phyloP scores from a whole-genome alignment of 2,888 invertebrate genomes.

The Uropetala carovei region DNA sequence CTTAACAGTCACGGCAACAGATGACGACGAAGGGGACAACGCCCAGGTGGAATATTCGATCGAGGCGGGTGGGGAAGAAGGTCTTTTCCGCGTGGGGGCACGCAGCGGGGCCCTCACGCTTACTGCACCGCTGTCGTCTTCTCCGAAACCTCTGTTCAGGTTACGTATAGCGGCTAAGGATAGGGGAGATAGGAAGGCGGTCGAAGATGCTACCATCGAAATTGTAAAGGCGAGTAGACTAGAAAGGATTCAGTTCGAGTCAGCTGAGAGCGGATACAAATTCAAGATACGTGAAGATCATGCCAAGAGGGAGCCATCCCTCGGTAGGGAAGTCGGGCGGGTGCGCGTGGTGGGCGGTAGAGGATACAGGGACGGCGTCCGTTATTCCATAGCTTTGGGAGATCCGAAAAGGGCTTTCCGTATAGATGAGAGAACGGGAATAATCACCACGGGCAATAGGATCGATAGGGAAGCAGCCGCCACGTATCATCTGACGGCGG shows the following conservation, averaged over 20 bases:
- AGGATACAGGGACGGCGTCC: conserved; percentile 74
- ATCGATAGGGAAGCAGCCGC: conserved; percentile 90
- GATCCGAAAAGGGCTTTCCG: conserved; percentile 87
- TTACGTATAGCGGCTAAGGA: conserved; percentile 89
- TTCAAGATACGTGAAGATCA: conserved; percentile 91
- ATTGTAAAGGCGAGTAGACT: conserved; percentile 85
- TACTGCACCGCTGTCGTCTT: conserved; percentile 81
- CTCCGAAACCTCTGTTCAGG: conserved; percentile 83
- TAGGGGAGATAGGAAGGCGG: conserved; percentile 85
- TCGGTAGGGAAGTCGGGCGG: conserved; percentile 86
- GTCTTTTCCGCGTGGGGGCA: conserved; percentile 87
- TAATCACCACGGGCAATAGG: conserved; percentile 85
- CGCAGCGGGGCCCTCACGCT: conserved; percentile 86
- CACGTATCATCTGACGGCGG: conserved; percentile 86
- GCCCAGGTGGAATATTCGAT: conserved; percentile 87
- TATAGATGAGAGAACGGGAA: conserved; percentile 87
- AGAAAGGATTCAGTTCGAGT: conserved; percentile 86
- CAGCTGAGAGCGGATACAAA: conserved; percentile 83
- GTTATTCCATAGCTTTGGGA: conserved; percentile 88
- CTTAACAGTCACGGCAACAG: conserved; percentile 87
- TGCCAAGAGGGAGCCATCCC: conserved; percentile 78
- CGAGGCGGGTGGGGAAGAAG: conserved; percentile 85
- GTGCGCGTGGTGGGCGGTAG: conserved; percentile 78
- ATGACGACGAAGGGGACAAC: conserved; percentile 93
- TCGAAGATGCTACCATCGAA: conserved; percentile 87